Percentiles rank a stretch among this genome's conserved stretches.
These are phyloP conservation scores for Meloidogyne hapla DNA, from an alignment of 1,140 invertebrate species.

Conservation along the genomic window DNA sequence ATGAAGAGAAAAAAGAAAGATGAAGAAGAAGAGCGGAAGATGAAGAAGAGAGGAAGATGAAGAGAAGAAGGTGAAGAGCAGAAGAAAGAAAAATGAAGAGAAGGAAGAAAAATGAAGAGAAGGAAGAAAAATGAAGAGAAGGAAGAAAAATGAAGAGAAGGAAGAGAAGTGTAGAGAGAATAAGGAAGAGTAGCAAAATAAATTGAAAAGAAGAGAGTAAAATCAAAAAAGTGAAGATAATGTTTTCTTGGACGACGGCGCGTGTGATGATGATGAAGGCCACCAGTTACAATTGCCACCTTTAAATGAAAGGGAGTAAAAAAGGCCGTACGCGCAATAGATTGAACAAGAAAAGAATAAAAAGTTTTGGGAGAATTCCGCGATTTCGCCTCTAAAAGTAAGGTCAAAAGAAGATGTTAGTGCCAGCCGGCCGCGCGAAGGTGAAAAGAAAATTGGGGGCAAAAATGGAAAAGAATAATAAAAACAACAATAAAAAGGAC, in stretches of 20 bases:
- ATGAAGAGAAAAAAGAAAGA: too few relatives aligned
- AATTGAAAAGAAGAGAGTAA: background rate
- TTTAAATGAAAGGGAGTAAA: slow-evolving; percentile 14
- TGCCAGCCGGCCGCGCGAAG: slow-evolving; percentile 31
- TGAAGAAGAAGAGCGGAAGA: background rate
- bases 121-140: background rate
- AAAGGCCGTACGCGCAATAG: slow-evolving; percentile 13
- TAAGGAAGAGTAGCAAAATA: background rate
- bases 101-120: background rate
- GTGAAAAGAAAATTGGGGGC: slow-evolving; percentile 15
- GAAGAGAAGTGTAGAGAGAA: background rate
- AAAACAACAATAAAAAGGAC: background rate
- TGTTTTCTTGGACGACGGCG: background rate
- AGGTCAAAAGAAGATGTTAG: slow-evolving; percentile 24
- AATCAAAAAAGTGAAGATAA: background rate
- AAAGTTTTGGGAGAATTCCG: background rate
- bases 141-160: background rate
- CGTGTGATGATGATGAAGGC: background rate
- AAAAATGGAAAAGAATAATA: background rate
- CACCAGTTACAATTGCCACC: background rate
- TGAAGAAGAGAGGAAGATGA: background rate
- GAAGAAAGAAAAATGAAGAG: background rate
- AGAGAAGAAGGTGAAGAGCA: background rate
- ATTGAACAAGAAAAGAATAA: background rate
- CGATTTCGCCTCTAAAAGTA: slow-evolving; percentile 6